These are phyloP conservation scores for Noctua janthina DNA, from an alignment of 2,888 invertebrate genomes.

Conservation along the genomic window DNA sequence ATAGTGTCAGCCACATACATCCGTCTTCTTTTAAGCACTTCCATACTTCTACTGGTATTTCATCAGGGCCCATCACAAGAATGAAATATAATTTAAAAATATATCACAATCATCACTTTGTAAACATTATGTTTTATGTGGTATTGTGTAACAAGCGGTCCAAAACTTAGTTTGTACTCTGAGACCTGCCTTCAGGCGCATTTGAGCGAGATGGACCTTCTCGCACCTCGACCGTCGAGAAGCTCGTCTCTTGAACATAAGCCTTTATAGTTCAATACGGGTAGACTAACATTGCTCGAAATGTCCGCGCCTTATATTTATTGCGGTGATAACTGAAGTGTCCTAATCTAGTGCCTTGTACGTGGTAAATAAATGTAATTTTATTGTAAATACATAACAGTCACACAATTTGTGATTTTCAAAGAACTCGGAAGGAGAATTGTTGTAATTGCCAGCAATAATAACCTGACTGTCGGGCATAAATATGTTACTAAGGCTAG, in stretches of 20 bases:
- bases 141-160: constrained; percentile 31
- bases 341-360: constrained; percentile 66
- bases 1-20: too few relatives aligned
- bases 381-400: constrained; percentile 42
- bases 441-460: constrained; percentile 14
- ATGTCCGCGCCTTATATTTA: constrained; percentile 22
- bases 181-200: constrained; percentile 4
- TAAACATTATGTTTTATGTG: constrained; percentile 29
- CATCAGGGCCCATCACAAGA: constrained; percentile 41
- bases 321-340: constrained; percentile 52
- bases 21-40: too few relatives aligned
- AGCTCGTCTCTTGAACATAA: constrained; percentile 3
- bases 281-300: constrained; percentile 4
- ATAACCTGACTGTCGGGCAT: constrained; percentile 2
- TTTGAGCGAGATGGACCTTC: neutral
- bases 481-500: neutral
- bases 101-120: constrained; percentile 23
- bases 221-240: neutral
- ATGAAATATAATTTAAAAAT: constrained; percentile 12
- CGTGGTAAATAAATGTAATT: constrained; percentile 54
- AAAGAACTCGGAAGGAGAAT: neutral
- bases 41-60: too few relatives aligned
- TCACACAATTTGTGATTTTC: constrained; percentile 23
- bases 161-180: constrained; percentile 18
- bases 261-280: constrained; percentile 14